A percentile compares a stretch with the other conserved stretches of the same genome.
Evolutionary conservation across 2,888 invertebrate species (phyloP).

Genomic region (Amblyjoppa fuscipennis): DNA sequence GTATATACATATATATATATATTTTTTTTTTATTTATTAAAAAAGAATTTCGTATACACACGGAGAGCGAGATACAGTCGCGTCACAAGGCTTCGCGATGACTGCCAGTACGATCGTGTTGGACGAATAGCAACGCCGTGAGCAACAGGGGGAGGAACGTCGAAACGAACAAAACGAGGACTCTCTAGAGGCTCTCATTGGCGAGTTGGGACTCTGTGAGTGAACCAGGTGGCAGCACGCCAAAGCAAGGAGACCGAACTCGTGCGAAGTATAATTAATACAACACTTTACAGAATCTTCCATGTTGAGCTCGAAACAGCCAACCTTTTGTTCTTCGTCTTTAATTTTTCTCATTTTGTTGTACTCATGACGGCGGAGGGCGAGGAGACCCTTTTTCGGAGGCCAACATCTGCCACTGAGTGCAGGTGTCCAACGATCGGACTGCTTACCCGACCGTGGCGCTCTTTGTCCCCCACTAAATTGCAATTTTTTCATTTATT

Average conservation of each 20-base stretch:
- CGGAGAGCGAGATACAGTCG: not conserved
- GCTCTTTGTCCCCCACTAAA: constrained; percentile 31
- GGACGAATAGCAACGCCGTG: constrained; percentile 46
- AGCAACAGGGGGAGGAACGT: constrained; percentile 44
- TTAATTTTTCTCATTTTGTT: not conserved
- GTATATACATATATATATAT: not conserved
- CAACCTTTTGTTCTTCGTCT: not conserved
- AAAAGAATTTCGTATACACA: not conserved
- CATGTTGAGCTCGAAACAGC: not conserved
- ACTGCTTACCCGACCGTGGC: constrained; percentile 27
- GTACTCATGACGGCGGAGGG: not conserved
- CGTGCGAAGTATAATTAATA: not conserved
- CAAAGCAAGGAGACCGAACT: not conserved
- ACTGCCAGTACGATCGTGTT: constrained; percentile 43
- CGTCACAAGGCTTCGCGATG: constrained; percentile 51
- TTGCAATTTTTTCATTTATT: constrained; percentile 22
- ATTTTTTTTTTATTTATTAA: not conserved
- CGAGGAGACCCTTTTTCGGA: constrained; percentile 32
- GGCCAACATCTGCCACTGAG: constrained; percentile 53
- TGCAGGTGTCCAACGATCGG: constrained; percentile 55
- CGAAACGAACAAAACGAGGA: constrained; percentile 46
- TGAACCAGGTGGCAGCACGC: constrained; percentile 63
- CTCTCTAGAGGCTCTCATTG: constrained; percentile 29
- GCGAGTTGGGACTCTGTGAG: constrained; percentile 1
- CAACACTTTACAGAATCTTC: not conserved